Base-by-base conservation (phyloP, 2,113 vertebrate species). In the Barnardius zonarius region DNA sequence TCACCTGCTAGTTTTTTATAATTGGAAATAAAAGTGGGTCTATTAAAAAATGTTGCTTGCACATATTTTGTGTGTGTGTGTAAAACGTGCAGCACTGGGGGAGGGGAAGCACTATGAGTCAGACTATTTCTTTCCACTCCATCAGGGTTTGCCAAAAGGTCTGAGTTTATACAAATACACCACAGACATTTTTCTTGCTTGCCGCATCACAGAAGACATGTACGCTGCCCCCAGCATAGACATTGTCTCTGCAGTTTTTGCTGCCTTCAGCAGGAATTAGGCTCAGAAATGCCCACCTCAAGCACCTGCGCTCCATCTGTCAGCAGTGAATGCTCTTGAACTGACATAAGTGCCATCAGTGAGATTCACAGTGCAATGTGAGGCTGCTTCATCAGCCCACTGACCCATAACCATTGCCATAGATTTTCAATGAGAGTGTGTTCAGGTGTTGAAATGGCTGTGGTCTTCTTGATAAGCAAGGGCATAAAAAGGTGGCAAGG, bases 191-290 rank as follows among this genome's bases (percentile, higher is more conserved):
- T 54, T 86, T 88, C 63, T 37, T 9, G 63, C 57, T 72, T 41
- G 62, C 54, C n/a, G 35, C 17, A 37, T 27, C 0, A 0, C 11
- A 27, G 0, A 0, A 79, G 16, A 10, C 1, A 1, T 1, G 1
- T 1, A 1, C 46, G 28, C 37, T 73, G n/a, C 51, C 59, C 55
- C 66, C 35, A 84, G 64, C 11, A 6, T 59, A 68, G 39, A 28
- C 16, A 19, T 10, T 69, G 28, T 41, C 24, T 69, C 49, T 67
- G 27, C 22, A 48, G 39, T 11, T 59, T 44, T 27, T 84, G 30
- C 41, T 82, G 87, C 63, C 73, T 43, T 82, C 64, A 59, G 35
- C 35, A 51, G 43, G 30, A 59, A 67, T 30, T 31, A 48, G 23
- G 49, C 61, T 96, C 81, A 74, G 52, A n/a, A 57, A 33, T 35